phyloP scores from a whole-genome alignment of 2,888 invertebrate genomes.

The Cantharis rustica region DNA sequence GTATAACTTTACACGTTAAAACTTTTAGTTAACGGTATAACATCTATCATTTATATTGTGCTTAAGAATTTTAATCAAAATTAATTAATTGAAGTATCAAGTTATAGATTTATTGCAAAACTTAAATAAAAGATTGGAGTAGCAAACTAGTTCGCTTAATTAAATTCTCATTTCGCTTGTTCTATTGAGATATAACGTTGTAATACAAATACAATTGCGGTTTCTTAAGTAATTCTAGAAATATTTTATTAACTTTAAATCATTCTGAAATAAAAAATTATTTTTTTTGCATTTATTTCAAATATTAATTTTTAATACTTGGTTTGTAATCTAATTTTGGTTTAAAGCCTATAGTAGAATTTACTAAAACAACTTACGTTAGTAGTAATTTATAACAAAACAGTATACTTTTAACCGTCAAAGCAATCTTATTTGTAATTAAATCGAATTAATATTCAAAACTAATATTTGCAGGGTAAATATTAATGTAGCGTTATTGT shows the following conservation, averaged over 20 bases:
- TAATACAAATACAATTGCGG: background rate
- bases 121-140: background rate
- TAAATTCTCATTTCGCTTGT: background rate
- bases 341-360: no score
- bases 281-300: background rate
- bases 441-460: background rate
- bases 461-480: background rate
- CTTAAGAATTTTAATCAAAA: slow-evolving; percentile 3
- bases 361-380: background rate
- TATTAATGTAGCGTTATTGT: background rate
- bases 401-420: background rate
- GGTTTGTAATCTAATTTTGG: background rate
- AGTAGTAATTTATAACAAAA: background rate
- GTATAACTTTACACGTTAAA: background rate
- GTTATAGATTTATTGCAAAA: slow-evolving; percentile 3
- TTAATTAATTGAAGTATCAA: background rate
- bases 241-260: background rate
- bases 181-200: background rate
- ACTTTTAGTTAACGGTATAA: background rate
- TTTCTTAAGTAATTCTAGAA: background rate
- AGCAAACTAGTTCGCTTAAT: background rate
- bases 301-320: background rate
- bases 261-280: background rate
- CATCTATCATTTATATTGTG: background rate
- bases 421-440: background rate